Conservation (phyloP, 2,888 invertebrate genomes). For the Galerucella nymphaeae region DNA sequence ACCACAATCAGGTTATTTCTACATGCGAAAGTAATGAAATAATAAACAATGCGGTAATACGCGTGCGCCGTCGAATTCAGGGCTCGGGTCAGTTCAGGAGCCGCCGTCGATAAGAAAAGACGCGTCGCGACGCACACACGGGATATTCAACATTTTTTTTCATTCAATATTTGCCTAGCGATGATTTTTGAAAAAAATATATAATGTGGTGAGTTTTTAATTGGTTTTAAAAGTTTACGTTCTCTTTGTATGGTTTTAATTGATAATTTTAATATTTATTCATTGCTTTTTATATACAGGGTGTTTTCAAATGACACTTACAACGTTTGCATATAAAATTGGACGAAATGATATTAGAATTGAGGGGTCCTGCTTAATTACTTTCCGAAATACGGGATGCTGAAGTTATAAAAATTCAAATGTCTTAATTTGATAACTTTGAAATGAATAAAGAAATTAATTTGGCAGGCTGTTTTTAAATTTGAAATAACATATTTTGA, state of each 20-base stretch:
- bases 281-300: too few species aligned
- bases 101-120: slow-evolving; percentile 55
- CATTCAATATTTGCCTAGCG: slow-evolving; percentile 27
- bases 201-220: slow-evolving; percentile 30
- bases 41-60: slow-evolving; percentile 60
- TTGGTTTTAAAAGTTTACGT: not conserved
- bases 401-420: too few species aligned
- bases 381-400: too few species aligned
- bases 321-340: too few species aligned
- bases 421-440: too few species aligned
- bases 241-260: not conserved
- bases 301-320: too few species aligned
- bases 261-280: not conserved
- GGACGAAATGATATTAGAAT: too few species aligned
- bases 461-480: too few species aligned
- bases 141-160: slow-evolving; percentile 16
- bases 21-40: slow-evolving; percentile 53
- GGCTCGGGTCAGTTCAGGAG: slow-evolving; percentile 58
- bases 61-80: slow-evolving; percentile 59
- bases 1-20: slow-evolving; percentile 27
- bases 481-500: too few species aligned
- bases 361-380: too few species aligned
- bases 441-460: too few species aligned
- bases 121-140: slow-evolving; percentile 56
- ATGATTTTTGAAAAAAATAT: slow-evolving; percentile 20